Evolutionary conservation across 2,888 invertebrate species (phyloP).

Genomic region (Zelleria hepariella): DNA sequence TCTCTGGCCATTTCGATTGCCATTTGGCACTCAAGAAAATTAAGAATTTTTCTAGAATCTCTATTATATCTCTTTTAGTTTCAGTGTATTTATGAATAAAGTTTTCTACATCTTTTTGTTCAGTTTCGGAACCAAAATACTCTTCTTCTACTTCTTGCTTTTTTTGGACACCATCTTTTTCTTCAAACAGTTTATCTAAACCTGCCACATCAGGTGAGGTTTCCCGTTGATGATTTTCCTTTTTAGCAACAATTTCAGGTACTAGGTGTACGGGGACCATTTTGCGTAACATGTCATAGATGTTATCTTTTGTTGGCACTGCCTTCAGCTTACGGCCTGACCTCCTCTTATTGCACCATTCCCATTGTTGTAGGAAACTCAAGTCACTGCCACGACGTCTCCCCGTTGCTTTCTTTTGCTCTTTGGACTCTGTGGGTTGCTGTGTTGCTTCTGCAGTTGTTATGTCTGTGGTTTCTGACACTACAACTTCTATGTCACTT

Average conservation of each 20-base stretch:
- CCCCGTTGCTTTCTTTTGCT: slow-evolving; percentile 60
- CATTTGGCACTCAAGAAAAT: slow-evolving; percentile 73
- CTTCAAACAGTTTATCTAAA: slow-evolving; percentile 73
- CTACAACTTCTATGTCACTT: slow-evolving; percentile 41
- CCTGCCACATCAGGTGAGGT: slow-evolving; percentile 76
- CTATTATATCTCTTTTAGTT: slow-evolving; percentile 68
- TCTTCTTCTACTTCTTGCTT: slow-evolving; percentile 22
- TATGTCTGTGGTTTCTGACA: slow-evolving; percentile 18
- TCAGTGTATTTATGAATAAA: slow-evolving; percentile 75
- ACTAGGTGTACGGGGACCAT: slow-evolving; percentile 75
- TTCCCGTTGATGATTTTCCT: slow-evolving; percentile 55
- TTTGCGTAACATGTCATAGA: slow-evolving; percentile 77
- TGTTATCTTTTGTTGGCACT: slow-evolving; percentile 72
- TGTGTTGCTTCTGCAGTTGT: slow-evolving; percentile 26
- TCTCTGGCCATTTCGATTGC: slow-evolving; percentile 76
- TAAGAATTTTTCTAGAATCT: slow-evolving; percentile 74
- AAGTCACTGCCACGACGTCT: slow-evolving; percentile 81
- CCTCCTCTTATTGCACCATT: slow-evolving; percentile 78
- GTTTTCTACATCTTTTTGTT: slow-evolving; percentile 74
- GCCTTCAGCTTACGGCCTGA: slow-evolving; percentile 59
- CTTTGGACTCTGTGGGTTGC: slow-evolving; percentile 33
- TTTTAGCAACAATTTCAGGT: slow-evolving; percentile 51
- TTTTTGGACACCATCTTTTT: slow-evolving; percentile 39
- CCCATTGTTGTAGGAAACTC: slow-evolving; percentile 82
- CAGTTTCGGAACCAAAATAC: slow-evolving; percentile 78